These are phyloP conservation scores for Bombus pyrosoma DNA, from an alignment of 1,140 invertebrate genomes.

Conservation along the genomic window DNA sequence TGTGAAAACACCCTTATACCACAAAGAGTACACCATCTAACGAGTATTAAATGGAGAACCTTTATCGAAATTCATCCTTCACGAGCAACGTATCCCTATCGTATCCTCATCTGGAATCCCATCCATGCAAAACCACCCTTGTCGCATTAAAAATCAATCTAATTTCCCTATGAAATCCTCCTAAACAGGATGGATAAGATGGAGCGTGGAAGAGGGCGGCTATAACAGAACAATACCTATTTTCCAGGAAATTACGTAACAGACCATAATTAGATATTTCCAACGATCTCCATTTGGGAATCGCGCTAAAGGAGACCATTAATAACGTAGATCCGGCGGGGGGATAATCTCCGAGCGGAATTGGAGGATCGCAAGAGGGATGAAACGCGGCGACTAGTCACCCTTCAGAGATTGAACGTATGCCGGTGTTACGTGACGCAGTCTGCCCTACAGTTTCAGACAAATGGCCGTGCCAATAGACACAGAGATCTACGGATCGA, in stretches of 20 bases:
- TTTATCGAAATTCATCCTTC: neutral
- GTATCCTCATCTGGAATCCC: neutral
- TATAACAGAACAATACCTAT: slow-evolving; percentile 13
- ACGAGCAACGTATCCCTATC: neutral
- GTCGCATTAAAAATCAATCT: neutral
- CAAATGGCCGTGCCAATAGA: slow-evolving; percentile 23
- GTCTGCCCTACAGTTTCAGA: slow-evolving; percentile 2
- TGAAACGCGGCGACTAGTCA: slow-evolving; percentile 41
- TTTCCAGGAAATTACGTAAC: slow-evolving; percentile 40
- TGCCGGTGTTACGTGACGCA: slow-evolving; percentile 1
- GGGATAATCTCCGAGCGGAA: slow-evolving; percentile 46
- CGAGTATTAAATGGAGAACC: neutral
- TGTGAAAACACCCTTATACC: neutral
- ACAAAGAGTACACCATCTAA: neutral
- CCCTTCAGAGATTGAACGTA: slow-evolving; percentile 43
- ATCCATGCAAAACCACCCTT: neutral
- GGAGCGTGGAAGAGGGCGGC: neutral
- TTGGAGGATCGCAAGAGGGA: slow-evolving; percentile 38
- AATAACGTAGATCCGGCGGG: slow-evolving; percentile 48
- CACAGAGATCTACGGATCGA: neutral
- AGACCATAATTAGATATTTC: slow-evolving; percentile 52
- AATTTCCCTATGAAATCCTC: neutral
- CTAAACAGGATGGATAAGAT: neutral
- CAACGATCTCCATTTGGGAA: slow-evolving; percentile 42
- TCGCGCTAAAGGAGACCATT: slow-evolving; percentile 46